These are phyloP conservation scores for Brachyrhaphis roseni DNA, from an alignment of 2,797 vertebrate genomes.

Conservation along the genomic window DNA sequence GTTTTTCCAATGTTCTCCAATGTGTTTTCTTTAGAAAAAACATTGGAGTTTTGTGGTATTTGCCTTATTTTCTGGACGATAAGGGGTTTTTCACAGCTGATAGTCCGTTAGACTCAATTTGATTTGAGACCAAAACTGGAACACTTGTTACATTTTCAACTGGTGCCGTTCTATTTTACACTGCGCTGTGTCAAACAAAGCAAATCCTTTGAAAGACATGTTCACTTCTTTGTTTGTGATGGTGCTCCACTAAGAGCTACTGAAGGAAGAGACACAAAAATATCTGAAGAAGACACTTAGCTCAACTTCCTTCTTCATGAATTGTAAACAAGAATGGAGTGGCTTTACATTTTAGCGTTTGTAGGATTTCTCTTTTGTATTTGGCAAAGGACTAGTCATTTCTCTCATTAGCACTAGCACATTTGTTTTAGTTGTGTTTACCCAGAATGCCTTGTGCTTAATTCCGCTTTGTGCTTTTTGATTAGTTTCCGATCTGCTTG, in stretches of 20 bases:
- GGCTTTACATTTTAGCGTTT: too few relatives aligned
- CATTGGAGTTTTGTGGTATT: background rate
- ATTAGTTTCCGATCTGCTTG: background rate
- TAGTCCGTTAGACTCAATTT: background rate
- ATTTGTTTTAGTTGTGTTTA: background rate
- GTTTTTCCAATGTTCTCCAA: too few relatives aligned
- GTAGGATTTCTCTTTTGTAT: too few relatives aligned
- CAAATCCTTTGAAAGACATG: background rate
- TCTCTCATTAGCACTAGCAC: too few relatives aligned
- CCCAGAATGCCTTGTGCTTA: background rate
- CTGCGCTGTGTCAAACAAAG: background rate
- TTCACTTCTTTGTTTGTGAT: background rate
- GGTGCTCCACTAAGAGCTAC: too few relatives aligned
- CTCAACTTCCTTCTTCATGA: too few relatives aligned
- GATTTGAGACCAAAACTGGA: background rate
- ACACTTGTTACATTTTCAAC: background rate
- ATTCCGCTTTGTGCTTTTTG: too few relatives aligned
- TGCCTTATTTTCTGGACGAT: background rate
- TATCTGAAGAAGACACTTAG: background rate
- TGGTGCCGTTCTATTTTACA: background rate
- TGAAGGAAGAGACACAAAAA: background rate
- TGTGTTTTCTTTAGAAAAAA: background rate
- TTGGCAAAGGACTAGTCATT: too few relatives aligned
- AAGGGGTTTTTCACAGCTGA: background rate
- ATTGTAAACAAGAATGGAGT: too few relatives aligned